Evolutionary conservation across 35 echinoderm and acorn worm genomes (phyloP).

Genomic region (Diadema setosum): DNA sequence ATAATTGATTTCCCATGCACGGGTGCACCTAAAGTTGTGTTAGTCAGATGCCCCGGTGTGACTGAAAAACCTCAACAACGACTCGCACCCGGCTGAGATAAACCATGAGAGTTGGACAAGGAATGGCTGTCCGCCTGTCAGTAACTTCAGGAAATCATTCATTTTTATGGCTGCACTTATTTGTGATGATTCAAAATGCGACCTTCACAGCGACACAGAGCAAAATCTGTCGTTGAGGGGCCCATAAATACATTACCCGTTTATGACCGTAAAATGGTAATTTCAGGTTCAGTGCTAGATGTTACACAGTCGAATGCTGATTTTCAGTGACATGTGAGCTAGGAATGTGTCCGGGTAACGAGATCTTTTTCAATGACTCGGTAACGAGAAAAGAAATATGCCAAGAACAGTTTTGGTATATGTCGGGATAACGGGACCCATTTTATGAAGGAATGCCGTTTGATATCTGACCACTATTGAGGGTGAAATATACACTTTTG

Average conservation of each 20-base stretch:
- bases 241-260: not conserved
- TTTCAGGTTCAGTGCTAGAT: not conserved
- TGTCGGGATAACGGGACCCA: constrained; percentile 12
- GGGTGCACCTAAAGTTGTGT: not conserved
- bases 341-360: not conserved
- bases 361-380: not conserved
- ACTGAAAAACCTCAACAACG: not conserved
- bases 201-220: not conserved
- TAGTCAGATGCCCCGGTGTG: not conserved
- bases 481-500: constrained; percentile 23
- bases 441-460: constrained; percentile 12
- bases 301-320: not conserved
- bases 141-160: not conserved
- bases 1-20: not conserved
- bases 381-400: constrained; percentile 7
- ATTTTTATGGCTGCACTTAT: not conserved
- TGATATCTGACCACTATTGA: constrained; percentile 16
- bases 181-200: not conserved
- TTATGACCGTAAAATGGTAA: not conserved
- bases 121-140: not conserved
- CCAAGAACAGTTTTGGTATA: not conserved
- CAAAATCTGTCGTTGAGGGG: not conserved
- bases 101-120: not conserved
- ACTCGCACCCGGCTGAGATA: no score
- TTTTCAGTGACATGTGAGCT: not conserved